Base-by-base conservation (phyloP, 2,888 invertebrate genomes). In the Drosophila paramelanica region DNA sequence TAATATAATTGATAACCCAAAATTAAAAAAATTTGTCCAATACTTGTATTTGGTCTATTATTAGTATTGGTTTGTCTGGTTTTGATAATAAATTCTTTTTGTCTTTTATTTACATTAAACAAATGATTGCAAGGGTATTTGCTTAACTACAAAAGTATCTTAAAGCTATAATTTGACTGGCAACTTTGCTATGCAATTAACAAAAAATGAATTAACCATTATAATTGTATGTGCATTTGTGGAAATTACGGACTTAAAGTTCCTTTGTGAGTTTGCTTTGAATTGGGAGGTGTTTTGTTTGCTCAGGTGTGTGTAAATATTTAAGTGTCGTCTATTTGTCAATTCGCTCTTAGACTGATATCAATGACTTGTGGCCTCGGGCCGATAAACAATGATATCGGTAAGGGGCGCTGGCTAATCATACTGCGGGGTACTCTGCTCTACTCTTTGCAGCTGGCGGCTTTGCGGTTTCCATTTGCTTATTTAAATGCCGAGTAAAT, bases 261-360 rank as follows among this genome's bases (percentile, higher is more conserved):
- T 11, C 5, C n/a, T 3, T 25, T 17, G 43, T 13, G 57, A 14
- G 33, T 20, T 31, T 3, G 31, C 10, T 10, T 31, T 3, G n/a
- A 3, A 10, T 11, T 23, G 43, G 11, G 5, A 27, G 20, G 25
- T 39, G 43, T 47, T 43, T 14, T 55, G 51, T 45, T 66, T 74
- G 57, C 49, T 25, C 50, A 67, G 66, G 64, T 62, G 51, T 67
- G 52, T 59, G 64, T 57, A 77, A 78, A 78, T 80, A 82, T 81
- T 78, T 62, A 47, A 41, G 56, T 55, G 61, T 43, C 41, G 60
- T 46, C 69, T 67, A 73, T 77, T 73, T 80, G 79, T 62, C 77
- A 83, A 66, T 77, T 60, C 61, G 53, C 65, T 64, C 31, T 60
- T 65, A 43, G 73, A 58, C 46, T 56, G 50, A 41, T 76, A 70